A percentile compares a stretch with the other conserved stretches of the same genome.
phyloP scores from a whole-genome alignment of 2,888 invertebrate genomes.

The Tortrix viridana region DNA sequence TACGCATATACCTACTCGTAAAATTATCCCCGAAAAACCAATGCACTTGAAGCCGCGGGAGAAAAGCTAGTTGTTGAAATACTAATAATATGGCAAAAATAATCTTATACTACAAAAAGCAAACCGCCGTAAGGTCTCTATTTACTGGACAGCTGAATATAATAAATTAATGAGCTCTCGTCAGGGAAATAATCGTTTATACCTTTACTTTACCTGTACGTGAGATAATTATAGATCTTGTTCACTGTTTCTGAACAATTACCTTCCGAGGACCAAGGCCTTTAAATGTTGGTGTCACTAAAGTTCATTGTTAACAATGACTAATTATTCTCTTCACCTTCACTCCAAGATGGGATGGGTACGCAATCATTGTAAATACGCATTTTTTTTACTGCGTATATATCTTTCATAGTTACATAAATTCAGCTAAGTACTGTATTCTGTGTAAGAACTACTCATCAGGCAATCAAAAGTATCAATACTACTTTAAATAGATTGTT shows the following conservation, averaged over 20 bases:
- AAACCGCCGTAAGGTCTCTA: too few species aligned
- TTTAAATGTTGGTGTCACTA: slow-evolving; percentile 2
- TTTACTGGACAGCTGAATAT: not conserved
- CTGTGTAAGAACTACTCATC: slow-evolving; percentile 19
- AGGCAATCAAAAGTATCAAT: slow-evolving; percentile 57
- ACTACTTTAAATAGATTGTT: slow-evolving; percentile 55
- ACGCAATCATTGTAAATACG: too few species aligned
- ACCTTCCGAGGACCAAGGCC: slow-evolving; percentile 4
- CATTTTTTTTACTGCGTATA: too few species aligned
- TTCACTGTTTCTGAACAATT: not conserved
- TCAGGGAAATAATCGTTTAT: not conserved
- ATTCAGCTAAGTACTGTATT: too few species aligned
- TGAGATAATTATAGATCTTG: not conserved
- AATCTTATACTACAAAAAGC: too few species aligned
- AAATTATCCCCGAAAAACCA: too few species aligned
- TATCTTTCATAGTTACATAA: too few species aligned
- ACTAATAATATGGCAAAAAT: too few species aligned
- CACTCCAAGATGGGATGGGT: not conserved
- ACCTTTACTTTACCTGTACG: not conserved
- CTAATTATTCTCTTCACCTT: not conserved
- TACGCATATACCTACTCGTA: too few species aligned
- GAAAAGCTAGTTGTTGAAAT: too few species aligned
- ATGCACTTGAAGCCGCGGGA: too few species aligned
- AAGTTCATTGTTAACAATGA: slow-evolving; percentile 11
- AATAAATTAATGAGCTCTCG: not conserved